These are phyloP conservation scores for Chesias legatella DNA, from an alignment of 2,888 invertebrate genomes.

Conservation along the genomic window DNA sequence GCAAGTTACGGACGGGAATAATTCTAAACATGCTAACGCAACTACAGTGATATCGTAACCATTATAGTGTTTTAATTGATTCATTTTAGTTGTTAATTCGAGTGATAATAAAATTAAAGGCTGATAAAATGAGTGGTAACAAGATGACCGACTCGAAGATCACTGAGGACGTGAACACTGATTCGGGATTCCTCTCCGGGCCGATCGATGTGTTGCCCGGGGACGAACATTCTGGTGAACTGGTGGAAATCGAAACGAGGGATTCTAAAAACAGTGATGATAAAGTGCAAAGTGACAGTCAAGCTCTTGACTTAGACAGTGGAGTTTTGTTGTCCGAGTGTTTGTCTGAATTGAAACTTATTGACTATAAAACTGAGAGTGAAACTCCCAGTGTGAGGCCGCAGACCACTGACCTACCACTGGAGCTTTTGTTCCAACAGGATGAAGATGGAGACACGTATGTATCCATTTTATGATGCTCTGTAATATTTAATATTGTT, in stretches of 20 bases:
- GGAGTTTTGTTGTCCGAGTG: conserved; percentile 83
- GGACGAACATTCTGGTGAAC: conserved; percentile 31
- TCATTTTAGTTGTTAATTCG: conserved; percentile 11
- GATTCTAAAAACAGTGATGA: conserved; percentile 34
- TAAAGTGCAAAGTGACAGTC: conserved; percentile 43
- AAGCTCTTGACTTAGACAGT: conserved; percentile 77
- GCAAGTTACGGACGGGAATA: conserved; percentile 31
- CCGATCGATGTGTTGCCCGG: conserved; percentile 40
- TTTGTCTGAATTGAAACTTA: conserved; percentile 76
- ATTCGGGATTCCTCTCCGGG: conserved; percentile 66
- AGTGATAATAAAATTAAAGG: conserved; percentile 40
- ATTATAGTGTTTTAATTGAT: conserved; percentile 11
- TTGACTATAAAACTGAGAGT: conserved; percentile 10
- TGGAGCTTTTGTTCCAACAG: conserved; percentile 86
- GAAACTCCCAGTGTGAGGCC: conserved; percentile 29
- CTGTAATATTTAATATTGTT: no score
- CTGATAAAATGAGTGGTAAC: conserved; percentile 64
- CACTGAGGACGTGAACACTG: conserved; percentile 51
- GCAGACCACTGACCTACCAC: conserved; percentile 71
- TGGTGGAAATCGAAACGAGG: conserved; percentile 24
- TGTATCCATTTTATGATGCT: conserved; percentile 59
- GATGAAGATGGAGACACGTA: conserved; percentile 94
- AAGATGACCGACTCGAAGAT: conserved; percentile 58
- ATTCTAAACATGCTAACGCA: conserved; percentile 51
- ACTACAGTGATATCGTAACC: conserved; percentile 28